Conservation (phyloP, 2,113 vertebrate species). For the Phrynocephalus versicolor region DNA sequence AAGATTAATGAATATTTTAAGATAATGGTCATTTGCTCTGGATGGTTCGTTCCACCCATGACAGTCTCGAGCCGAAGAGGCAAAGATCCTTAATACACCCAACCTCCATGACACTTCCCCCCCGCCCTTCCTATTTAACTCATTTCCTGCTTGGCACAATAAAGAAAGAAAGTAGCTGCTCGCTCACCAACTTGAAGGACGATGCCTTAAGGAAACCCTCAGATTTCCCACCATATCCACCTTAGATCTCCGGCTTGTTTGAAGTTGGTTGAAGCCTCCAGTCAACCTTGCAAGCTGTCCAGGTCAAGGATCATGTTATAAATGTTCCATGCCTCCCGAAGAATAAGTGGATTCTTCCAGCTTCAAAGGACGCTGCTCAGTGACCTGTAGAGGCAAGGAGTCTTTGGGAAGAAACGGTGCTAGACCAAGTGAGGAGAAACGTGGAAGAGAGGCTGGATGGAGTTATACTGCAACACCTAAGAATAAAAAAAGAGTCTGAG, state of each 20-base stretch:
- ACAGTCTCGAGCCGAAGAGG: background rate
- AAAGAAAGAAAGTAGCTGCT: background rate
- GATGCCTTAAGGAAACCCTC: slow-evolving; percentile 4
- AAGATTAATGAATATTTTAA: too few species aligned
- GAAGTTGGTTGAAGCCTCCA: slow-evolving; percentile 42
- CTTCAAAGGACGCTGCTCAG: slow-evolving; percentile 34
- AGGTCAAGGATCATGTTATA: slow-evolving; percentile 36
- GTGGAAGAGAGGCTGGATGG: background rate
- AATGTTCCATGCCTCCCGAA: background rate
- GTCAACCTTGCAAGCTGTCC: background rate
- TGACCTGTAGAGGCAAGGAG: background rate
- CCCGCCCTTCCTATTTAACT: background rate
- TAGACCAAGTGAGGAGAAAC: background rate
- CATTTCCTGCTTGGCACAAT: background rate
- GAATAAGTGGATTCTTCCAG: background rate
- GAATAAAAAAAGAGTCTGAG: too few species aligned
- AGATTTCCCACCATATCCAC: slow-evolving; percentile 17
- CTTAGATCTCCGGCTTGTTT: background rate
- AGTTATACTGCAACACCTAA: background rate
- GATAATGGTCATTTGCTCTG: background rate
- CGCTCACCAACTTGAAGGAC: background rate
- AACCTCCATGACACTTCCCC: background rate
- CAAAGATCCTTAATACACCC: background rate
- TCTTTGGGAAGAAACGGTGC: background rate
- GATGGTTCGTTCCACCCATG: background rate